These are phyloP conservation scores for Entomobrya proxima DNA, from an alignment of 2,888 invertebrate genomes.

Conservation along the genomic window DNA sequence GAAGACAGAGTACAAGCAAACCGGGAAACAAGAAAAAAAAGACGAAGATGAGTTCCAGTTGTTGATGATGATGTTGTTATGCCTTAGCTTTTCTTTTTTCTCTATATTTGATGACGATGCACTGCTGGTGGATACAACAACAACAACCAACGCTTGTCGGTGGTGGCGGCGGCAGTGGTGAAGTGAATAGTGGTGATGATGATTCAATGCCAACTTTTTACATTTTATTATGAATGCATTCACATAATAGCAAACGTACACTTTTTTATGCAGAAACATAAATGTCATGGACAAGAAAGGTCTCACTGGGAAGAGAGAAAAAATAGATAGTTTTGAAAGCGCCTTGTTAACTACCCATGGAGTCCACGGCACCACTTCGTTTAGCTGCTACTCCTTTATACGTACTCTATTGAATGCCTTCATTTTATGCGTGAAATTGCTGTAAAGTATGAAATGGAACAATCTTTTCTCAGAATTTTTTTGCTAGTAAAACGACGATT, in stretches of 20 bases:
- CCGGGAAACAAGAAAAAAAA: not conserved
- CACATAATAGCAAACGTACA: not conserved
- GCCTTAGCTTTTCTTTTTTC: not conserved
- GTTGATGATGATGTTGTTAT: not conserved
- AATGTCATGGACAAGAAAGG: conserved; percentile 17
- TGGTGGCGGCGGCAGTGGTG: not conserved
- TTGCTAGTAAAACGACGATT: conserved; percentile 2
- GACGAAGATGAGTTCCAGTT: not conserved
- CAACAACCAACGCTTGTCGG: no score
- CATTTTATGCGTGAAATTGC: not conserved
- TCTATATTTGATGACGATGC: not conserved
- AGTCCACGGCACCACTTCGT: not conserved
- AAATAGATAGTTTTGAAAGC: not conserved
- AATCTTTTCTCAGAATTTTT: not conserved
- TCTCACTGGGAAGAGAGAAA: not conserved
- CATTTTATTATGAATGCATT: not conserved
- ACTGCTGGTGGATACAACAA: not conserved
- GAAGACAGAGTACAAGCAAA: not conserved
- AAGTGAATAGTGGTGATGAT: not conserved
- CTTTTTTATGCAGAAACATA: not conserved
- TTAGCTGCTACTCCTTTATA: not conserved
- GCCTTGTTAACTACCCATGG: conserved; percentile 29
- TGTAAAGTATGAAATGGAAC: not conserved
- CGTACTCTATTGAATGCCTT: not conserved
- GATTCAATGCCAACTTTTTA: conserved; percentile 24